Evolutionary conservation across 1,140 invertebrate species (phyloP).

Genomic region (Philopotamus ludificatus): DNA sequence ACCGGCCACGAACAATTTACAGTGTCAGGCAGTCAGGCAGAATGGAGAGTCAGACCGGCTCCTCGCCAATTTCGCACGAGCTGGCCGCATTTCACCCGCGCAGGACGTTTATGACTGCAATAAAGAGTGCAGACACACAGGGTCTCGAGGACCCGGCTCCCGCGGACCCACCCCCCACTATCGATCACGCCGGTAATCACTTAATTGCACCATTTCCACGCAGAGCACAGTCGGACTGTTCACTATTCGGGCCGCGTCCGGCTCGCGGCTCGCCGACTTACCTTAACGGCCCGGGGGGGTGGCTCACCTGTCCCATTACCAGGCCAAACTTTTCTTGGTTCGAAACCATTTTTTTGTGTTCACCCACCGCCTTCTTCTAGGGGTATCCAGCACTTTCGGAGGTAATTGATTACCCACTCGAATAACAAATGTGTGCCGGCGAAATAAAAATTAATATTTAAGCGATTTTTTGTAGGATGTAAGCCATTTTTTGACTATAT

Average conservation of each 20-base stretch:
- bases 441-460: too few relatives aligned
- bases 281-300: conserved; percentile 18
- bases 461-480: too few relatives aligned
- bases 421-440: too few relatives aligned
- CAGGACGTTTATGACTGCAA: not conserved
- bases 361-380: not conserved
- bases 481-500: too few relatives aligned
- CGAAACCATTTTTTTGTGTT: not conserved
- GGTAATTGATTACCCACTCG: not conserved
- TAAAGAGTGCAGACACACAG: conserved; percentile 1
- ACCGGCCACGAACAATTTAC: not conserved
- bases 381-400: not conserved
- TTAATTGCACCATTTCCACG: conserved; percentile 36
- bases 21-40: not conserved
- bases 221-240: conserved; percentile 27
- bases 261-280: not conserved
- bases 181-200: conserved; percentile 30
- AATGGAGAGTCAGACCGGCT: too few relatives aligned
- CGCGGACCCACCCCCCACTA: conserved; percentile 17
- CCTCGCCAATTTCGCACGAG: not conserved
- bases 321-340: not conserved
- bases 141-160: not conserved
- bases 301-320: conserved; percentile 1
- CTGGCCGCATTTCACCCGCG: not conserved
- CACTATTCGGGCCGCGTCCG: conserved; percentile 4